These are phyloP conservation scores for Drosophila subquinaria DNA, from an alignment of 2,888 invertebrate genomes.

Conservation along the genomic window DNA sequence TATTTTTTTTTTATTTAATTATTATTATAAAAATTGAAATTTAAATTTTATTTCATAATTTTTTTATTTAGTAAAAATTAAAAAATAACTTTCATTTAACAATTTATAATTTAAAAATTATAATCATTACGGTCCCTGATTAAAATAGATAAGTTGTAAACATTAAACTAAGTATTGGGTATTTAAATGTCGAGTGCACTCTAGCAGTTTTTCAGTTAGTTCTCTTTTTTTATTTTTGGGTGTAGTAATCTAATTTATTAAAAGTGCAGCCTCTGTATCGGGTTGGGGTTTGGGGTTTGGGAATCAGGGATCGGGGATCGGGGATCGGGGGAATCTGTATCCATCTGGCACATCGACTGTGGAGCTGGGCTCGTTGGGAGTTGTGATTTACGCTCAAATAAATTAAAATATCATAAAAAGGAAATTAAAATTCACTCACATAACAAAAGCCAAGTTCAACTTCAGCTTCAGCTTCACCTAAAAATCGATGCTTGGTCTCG, in stretches of 20 bases:
- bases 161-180: neutral
- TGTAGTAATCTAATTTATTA: conserved; percentile 78
- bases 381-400: conserved; percentile 84
- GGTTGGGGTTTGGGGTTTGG: conserved; percentile 2
- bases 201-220: neutral
- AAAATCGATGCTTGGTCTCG: conserved; percentile 23
- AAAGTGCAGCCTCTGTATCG: conserved; percentile 71
- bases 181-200: neutral
- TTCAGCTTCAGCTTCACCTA: conserved; percentile 8
- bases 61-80: too few species aligned
- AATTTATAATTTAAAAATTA: too few species aligned
- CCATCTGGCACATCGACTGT: conserved; percentile 28
- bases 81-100: too few species aligned
- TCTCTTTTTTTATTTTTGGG: conserved; percentile 1
- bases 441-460: conserved; percentile 56
- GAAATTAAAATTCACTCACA: conserved; percentile 84
- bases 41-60: too few species aligned
- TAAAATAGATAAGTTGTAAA: too few species aligned
- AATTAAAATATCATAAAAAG: conserved; percentile 85
- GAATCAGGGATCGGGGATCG: too few species aligned
- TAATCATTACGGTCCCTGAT: too few species aligned
- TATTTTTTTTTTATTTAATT: too few species aligned
- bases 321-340: neutral
- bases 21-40: too few species aligned
- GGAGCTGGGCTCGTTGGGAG: conserved; percentile 72